Evolutionary conservation across 1,140 invertebrate species (phyloP), one percentile per base, ranked within the genome.

Genomic region (Drosophila murphyi): DNA sequence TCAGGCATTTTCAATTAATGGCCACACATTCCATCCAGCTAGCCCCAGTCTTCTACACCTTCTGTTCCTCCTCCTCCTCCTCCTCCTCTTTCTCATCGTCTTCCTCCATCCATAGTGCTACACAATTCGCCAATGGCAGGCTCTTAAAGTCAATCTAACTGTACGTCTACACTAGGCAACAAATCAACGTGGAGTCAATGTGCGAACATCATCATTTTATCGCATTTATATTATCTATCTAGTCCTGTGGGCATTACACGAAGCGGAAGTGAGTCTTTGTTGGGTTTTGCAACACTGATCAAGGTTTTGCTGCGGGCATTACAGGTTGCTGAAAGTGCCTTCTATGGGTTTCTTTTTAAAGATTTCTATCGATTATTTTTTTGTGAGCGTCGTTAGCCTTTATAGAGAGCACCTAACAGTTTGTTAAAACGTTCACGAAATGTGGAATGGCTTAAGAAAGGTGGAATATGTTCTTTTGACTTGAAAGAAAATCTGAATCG

Each of bases 1-100:
- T 68, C 41, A 72, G 76, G 85, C 64, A 88, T 88, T 88, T 88
- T 88, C 83, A 88, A 88, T 88, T 88, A 88, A 88, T 88, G 83
- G 83, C 85, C 85, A 89, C 83, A 89, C 83, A 88, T 88, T 88
- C 83, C 82, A 82, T 37, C 32, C 72, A 69, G 12, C 55, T 31
- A 28, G 43, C 20, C 47, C 5, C 28, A 32, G 6, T 52, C 55
- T 60, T 20, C 20, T 20, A 2, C 20, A 20, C 45, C 29, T 12
- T 4, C 8, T 6, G 8, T n/a, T 4, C 41, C 32, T 34, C 31
- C 10, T 48, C 50, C 57, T 10, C 31, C n/a, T 56, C 37, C 35
- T 10, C 52, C 5, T 55, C 35, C 32, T 34, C 31, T 7, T 48
- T 37, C 57, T 10, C 31, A 10, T 20, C 20, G 20, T 56, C 37